These are phyloP conservation scores for Caenorhabditis sp. DNA, from an alignment of 2,888 invertebrate species.

Conservation along the genomic window DNA sequence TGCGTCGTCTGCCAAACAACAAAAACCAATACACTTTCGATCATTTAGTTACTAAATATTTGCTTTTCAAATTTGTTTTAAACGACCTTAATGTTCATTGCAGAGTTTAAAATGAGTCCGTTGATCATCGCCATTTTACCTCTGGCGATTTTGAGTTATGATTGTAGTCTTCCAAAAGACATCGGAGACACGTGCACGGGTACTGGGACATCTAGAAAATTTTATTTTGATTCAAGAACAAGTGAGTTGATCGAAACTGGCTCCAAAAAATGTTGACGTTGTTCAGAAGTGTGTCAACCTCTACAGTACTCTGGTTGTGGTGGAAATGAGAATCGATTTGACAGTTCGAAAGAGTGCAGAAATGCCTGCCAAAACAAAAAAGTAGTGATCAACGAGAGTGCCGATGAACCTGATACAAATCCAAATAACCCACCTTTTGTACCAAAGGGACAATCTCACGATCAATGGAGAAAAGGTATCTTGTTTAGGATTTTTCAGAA, in stretches of 20 bases:
- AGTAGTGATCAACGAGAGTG: neutral
- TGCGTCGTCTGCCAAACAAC: neutral
- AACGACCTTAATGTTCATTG: too few species aligned
- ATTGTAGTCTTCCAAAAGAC: conserved; percentile 52
- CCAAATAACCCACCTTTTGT: conserved; percentile 38
- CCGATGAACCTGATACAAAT: conserved; percentile 9
- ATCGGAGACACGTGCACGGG: conserved; percentile 43
- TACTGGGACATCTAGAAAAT: conserved; percentile 30
- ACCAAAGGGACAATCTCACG: conserved; percentile 43
- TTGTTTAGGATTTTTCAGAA: too few species aligned
- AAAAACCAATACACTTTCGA: conserved; percentile 1
- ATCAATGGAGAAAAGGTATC: conserved; percentile 62
- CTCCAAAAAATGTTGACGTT: neutral
- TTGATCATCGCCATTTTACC: neutral
- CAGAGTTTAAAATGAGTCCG: neutral
- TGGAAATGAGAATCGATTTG: conserved; percentile 59
- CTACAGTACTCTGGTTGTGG: conserved; percentile 65
- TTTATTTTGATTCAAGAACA: conserved; percentile 57
- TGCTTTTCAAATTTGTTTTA: neutral
- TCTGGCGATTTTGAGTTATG: conserved; percentile 5
- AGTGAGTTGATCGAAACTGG: conserved; percentile 33
- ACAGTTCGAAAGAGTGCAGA: conserved; percentile 46
- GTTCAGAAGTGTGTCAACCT: conserved; percentile 66
- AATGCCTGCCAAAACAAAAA: conserved; percentile 23
- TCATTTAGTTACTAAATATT: neutral